Evolutionary conservation across 1,140 invertebrate species (phyloP).

Genomic region (Tribolium madens): DNA sequence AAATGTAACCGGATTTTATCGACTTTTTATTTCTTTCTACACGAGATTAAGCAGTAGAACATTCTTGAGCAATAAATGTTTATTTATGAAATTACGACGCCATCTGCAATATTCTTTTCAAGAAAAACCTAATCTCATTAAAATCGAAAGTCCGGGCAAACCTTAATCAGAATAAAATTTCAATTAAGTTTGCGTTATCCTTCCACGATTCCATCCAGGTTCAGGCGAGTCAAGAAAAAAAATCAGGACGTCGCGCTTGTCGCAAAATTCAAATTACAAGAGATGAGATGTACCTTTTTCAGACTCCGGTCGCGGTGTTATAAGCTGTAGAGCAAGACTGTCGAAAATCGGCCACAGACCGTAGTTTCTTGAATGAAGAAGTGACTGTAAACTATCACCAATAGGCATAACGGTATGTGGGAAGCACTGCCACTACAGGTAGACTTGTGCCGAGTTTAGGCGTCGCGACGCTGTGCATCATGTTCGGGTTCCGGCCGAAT

Average conservation of each 20-base stretch:
- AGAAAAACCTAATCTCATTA: slow-evolving; percentile 1
- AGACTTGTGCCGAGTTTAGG: slow-evolving; percentile 41
- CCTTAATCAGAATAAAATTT: not conserved
- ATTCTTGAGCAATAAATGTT: slow-evolving; percentile 1
- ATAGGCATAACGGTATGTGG: slow-evolving; percentile 39
- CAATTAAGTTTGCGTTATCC: not conserved
- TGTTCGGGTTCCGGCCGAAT: slow-evolving; percentile 51
- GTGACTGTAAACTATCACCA: slow-evolving; percentile 41
- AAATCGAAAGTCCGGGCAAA: not conserved
- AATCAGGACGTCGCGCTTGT: not conserved
- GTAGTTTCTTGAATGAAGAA: slow-evolving; percentile 13
- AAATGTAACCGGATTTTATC: slow-evolving; percentile 29
- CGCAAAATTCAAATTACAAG: not conserved
- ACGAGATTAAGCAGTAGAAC: not conserved
- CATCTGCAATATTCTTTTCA: not conserved
- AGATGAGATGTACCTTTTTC: slow-evolving; percentile 24
- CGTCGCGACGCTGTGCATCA: slow-evolving; percentile 52
- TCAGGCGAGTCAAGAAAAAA: not conserved
- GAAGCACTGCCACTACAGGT: slow-evolving; percentile 50
- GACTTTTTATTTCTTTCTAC: slow-evolving; percentile 25
- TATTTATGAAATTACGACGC: slow-evolving; percentile 16
- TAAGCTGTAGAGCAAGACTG: not conserved
- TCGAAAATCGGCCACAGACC: not conserved
- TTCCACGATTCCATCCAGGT: not conserved
- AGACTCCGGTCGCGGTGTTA: slow-evolving; percentile 1